Conservation (phyloP, 2,888 invertebrate species). For the Synanthedon myopaeformis region DNA sequence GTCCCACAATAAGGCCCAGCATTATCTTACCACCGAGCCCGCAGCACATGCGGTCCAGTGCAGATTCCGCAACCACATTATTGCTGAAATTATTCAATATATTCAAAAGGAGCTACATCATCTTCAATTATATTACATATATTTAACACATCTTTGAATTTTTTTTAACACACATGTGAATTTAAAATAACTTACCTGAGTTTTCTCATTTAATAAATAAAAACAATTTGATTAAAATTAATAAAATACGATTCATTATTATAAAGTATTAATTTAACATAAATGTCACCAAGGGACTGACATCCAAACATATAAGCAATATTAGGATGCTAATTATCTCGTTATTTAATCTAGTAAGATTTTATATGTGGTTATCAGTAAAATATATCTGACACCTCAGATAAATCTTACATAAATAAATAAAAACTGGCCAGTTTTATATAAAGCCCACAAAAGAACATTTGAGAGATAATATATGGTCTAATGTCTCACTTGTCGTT, state of each 20-base stretch:
- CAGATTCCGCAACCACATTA: conserved; percentile 95
- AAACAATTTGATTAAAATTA: too few species aligned
- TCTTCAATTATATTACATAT: too few species aligned
- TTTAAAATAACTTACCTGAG: too few species aligned
- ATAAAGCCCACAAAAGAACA: neutral
- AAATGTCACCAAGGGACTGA: conserved; percentile 59
- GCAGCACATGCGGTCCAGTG: conserved; percentile 96
- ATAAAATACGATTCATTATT: too few species aligned
- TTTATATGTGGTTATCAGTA: conserved; percentile 1
- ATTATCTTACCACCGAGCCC: conserved; percentile 94
- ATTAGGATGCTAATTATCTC: conserved; percentile 58
- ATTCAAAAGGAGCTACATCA: neutral
- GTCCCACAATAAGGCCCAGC: conserved; percentile 87
- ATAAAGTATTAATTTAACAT: neutral
- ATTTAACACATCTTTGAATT: too few species aligned
- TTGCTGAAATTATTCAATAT: conserved; percentile 71
- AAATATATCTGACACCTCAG: too few species aligned
- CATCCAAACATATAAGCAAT: conserved; percentile 42
- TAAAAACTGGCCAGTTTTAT: conserved; percentile 13
- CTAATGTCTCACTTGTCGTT: conserved; percentile 74
- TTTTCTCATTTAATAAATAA: too few species aligned
- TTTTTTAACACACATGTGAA: too few species aligned
- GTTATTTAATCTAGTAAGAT: conserved; percentile 49
- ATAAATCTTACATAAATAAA: neutral
- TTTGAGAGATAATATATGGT: too few species aligned